These are phyloP conservation scores for Capricornis sumatraensis DNA, from an alignment of 2,113 vertebrate genomes.

Conservation along the genomic window DNA sequence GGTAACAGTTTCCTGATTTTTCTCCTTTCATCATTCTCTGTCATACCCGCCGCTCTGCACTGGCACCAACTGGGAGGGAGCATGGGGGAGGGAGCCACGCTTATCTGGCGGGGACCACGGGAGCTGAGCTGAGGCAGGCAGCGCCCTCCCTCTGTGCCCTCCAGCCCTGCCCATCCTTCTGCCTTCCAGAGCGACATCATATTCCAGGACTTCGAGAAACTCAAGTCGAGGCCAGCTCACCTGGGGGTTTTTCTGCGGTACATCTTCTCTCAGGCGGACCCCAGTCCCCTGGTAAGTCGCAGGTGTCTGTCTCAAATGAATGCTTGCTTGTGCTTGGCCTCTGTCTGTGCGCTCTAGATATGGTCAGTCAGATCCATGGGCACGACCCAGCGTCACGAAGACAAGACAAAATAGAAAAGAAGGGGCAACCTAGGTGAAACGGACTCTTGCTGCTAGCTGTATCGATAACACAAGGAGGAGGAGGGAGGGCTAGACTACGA, in stretches of 20 bases:
- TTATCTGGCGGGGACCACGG: background rate
- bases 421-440: background rate
- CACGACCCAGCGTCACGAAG: background rate
- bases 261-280: slow-evolving; percentile 93
- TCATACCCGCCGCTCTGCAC: background rate
- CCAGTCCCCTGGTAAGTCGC: slow-evolving; percentile 88
- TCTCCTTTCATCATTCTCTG: background rate
- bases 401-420: background rate
- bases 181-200: slow-evolving; percentile 85
- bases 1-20: slow-evolving; percentile 54
- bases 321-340: background rate
- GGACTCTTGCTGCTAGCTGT: background rate
- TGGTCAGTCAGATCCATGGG: background rate
- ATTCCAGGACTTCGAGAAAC: slow-evolving; percentile 90
- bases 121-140: background rate
- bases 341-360: background rate
- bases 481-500: background rate
- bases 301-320: background rate
- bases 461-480: background rate
- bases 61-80: background rate
- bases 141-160: background rate
- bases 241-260: slow-evolving; percentile 93
- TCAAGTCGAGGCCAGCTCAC: slow-evolving; percentile 90
- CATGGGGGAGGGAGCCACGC: background rate
- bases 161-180: background rate